Conservation (phyloP, 2,888 invertebrate genomes). For the Cyaniris semiargus region DNA sequence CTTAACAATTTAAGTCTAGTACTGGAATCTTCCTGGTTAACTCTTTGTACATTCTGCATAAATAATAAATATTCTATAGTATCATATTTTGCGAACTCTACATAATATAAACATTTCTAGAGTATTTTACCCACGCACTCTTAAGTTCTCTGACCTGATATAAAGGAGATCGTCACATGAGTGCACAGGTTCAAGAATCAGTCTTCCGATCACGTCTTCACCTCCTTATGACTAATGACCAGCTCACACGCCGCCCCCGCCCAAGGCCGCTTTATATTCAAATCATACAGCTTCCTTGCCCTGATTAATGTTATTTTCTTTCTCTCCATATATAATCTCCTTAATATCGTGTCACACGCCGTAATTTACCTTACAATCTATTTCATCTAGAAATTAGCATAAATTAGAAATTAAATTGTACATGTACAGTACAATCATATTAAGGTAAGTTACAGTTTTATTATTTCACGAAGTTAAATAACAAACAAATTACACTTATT, state of each 20-base stretch:
- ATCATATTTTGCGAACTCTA: neutral
- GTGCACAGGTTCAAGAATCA: conserved; percentile 46
- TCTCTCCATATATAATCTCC: conserved; percentile 66
- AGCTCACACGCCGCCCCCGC: conserved; percentile 66
- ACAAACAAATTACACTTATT: no score
- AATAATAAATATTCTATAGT: no score
- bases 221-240: conserved; percentile 77
- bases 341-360: conserved; percentile 43
- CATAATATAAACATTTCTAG: neutral
- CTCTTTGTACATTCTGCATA: no score
- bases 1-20: no score
- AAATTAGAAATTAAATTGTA: conserved; percentile 1
- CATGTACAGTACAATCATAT: no score
- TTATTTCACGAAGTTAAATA: no score
- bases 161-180: conserved; percentile 33
- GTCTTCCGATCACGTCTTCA: conserved; percentile 65
- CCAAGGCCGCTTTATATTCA: conserved; percentile 70
- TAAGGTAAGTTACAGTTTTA: neutral
- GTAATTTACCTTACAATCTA: neutral
- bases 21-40: no score
- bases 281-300: conserved; percentile 74
- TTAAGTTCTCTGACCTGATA: conserved; percentile 3
- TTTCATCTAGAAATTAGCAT: conserved; percentile 4
- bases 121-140: neutral
- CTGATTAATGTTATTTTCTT: conserved; percentile 78